Base-by-base conservation (phyloP, 2,888 invertebrate genomes). In the Coelinius sp. region DNA sequence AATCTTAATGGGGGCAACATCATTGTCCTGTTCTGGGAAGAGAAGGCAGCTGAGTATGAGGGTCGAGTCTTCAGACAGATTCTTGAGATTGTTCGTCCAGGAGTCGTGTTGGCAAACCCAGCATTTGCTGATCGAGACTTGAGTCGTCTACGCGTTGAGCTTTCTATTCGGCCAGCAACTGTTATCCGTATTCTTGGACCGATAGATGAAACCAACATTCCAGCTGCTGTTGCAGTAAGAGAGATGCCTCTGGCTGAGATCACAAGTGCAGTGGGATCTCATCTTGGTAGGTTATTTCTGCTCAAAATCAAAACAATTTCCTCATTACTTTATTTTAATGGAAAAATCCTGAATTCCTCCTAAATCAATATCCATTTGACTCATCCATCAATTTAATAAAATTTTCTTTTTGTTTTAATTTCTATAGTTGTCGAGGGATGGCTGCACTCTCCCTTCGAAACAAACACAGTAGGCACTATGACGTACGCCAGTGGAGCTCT, bases 1-100 rank as follows among this genome's bases (percentile, higher is more conserved):
- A 41, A 41, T n/a, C 4, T 2, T 2, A 10, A 12, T 2, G 41
- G 41, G 7, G 3, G 10, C 2, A 2, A 41, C n/a, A 6, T 41
- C 38, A 63, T 59, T 67, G 2, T 63, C 49, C 20, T 63, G 2
- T 52, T 73, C 70, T 22, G 56, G 38, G n/a, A 41, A 69, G 17
- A 69, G 8, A 10, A 52, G 65, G 0, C 56, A 7, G 24, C 68
- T 20, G 10, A 41, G 41, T 41, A 12, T n/a, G 41, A 41, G n/a
- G 41, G 12, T n/a, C 10, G n/a, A 41, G 41, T 41, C 41, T 41
- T 5, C n/a, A 31, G 31, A 31, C 14, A 46, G 46, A 46, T 46
- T 4, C 5, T 46, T 8, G 20, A 20, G 20, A 14, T 46, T 6
- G n/a, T 1, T 14, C 46, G 46, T 46, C 46, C 46, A n/a, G 17